Evolutionary conservation across 1,140 invertebrate genomes (phyloP), one percentile per base, ranked within the genome.

Genomic region (Diploscapter pachys): DNA sequence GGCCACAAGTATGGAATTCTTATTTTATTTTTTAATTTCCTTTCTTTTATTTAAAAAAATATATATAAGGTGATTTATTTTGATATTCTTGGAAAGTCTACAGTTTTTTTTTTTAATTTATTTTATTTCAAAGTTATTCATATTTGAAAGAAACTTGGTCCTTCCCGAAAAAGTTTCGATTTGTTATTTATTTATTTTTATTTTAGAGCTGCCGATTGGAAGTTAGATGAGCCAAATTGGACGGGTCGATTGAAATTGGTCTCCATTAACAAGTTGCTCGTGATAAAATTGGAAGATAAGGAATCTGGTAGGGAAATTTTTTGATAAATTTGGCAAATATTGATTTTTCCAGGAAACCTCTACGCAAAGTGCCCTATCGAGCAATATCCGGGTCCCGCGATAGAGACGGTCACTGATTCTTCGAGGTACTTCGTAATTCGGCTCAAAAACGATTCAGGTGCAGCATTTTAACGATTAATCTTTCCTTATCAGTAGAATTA

Each of bases 301-400:
- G 90, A 89, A 63, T 90, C 90, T 81, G 96, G 89, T 87, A 57
- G 31, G 68, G 75, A 2, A 2, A 66, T 54, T 64, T 53, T 67
- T 72, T 73, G 13, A 2, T 80, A 51, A 48, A 55, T 55, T 31
- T 63, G 57, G 48, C 63, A 9, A 63, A 3, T 31, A 31, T 59
- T 5, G 63, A 71, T 73, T 77, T 81, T 70, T 68, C 66, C 65
- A 89, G 89, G 96, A 54, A 93, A 95, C 86, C 87, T 99, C n/a
- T 99, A 97, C 89, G 97, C 96, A 0, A 93, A 96, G 88, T 97
- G 95, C 87, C 96, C 96, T 2, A 93, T 99, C 78, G 95, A 98
- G 80, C 90, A 90, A 82, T 98, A 98, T 89, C 95, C 96, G 66
- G 93, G 95, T 71, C 88, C 93, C 71, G 94, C 95, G 50, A 91